These are phyloP conservation scores for Alethe castanea DNA, from an alignment of 2,113 vertebrate species.

Conservation along the genomic window DNA sequence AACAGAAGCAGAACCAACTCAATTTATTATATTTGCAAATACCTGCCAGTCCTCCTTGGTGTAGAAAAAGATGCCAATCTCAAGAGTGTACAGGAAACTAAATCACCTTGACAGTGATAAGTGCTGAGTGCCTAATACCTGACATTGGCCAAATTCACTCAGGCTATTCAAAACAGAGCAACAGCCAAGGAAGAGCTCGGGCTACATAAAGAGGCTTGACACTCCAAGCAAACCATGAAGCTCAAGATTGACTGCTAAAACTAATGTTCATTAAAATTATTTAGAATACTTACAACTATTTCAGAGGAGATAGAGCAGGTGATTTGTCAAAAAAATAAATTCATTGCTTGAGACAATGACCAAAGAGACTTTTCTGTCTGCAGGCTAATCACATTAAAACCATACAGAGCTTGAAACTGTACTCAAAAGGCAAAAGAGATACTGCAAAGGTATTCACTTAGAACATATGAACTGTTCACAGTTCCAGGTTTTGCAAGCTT, in stretches of 20 bases:
- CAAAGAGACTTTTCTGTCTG: not conserved
- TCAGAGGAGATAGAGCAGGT: not conserved
- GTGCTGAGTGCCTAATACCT: not conserved
- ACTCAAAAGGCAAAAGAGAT: not conserved
- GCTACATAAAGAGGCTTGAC: not conserved
- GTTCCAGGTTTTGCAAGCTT: conserved; percentile 1
- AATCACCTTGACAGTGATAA: not conserved
- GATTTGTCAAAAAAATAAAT: not conserved
- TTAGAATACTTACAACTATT: not conserved
- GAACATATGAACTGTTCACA: not conserved
- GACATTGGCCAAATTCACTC: not conserved
- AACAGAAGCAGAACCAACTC: not conserved
- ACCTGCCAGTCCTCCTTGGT: not conserved
- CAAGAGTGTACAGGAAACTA: not conserved
- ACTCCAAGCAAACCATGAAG: not conserved
- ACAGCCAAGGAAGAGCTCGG: not conserved
- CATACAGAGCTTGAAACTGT: not conserved
- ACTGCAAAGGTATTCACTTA: not conserved
- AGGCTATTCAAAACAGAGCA: not conserved
- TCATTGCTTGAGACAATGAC: not conserved
- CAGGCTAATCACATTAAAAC: not conserved
- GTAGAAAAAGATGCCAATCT: not conserved
- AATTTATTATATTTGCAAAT: not conserved
- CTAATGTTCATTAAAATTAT: not conserved
- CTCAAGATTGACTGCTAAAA: not conserved